A percentile compares a stretch with the other conserved stretches of the same genome.
phyloP scores from a whole-genome alignment of 2,797 vertebrate genomes.

The Phoeniculus purpureus region DNA sequence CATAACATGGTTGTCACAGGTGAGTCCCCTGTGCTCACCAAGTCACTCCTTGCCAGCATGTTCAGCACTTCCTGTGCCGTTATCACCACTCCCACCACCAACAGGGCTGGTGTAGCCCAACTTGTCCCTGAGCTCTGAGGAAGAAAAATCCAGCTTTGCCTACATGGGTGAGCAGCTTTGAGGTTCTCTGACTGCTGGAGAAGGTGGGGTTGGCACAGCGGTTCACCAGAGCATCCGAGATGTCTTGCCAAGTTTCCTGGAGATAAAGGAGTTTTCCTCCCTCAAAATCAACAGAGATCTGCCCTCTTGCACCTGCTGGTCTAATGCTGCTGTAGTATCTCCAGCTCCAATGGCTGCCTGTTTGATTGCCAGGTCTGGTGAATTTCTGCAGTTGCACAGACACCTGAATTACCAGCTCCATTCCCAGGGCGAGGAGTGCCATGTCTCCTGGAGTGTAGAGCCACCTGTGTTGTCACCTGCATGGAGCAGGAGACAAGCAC shows the following conservation, averaged over 20 bases:
- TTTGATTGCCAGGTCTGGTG: neutral
- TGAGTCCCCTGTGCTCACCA: neutral
- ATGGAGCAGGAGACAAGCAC: fast-evolving
- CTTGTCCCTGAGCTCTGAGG: neutral
- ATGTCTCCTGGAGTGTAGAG: neutral
- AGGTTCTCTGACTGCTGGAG: neutral
- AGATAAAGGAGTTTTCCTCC: neutral
- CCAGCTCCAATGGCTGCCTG: neutral
- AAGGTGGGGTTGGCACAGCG: neutral
- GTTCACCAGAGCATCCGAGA: fast-evolving
- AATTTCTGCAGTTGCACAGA: neutral
- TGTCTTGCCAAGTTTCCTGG: neutral
- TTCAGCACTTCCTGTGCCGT: neutral
- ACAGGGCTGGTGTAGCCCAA: fast-evolving
- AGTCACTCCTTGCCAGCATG: neutral
- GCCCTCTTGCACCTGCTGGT: neutral
- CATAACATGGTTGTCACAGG: fast-evolving
- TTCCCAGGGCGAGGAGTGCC: neutral
- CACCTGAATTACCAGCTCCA: fast-evolving
- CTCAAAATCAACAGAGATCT: neutral
- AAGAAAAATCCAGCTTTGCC: neutral
- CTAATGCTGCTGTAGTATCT: neutral
- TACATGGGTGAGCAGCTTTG: fast-evolving
- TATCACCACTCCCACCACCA: neutral
- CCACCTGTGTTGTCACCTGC: fast-evolving